Base-by-base conservation (phyloP, 1,140 invertebrate genomes). In the Drosophila mojavensis region DNA sequence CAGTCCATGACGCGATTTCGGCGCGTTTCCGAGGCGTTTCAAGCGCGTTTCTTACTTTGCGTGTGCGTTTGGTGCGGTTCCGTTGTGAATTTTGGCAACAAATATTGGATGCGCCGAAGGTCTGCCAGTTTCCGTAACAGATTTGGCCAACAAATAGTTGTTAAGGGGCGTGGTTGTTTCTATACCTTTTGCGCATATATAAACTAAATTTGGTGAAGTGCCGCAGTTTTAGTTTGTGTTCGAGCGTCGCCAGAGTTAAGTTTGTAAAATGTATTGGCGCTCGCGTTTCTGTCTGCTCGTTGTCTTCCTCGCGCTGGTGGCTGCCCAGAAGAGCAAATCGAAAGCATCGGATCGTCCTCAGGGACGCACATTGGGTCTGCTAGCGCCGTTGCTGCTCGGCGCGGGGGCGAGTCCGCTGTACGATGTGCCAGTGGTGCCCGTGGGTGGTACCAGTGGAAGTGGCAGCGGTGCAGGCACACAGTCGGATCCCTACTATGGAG, bases 111-210 rank as follows among this genome's bases (percentile, higher is more conserved):
- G 26, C 41, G 51, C 24, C 15, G 83, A 88, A 88, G 83, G 83
- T 89, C 83, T 88, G 51, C 72, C 47, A 48, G 68, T 79, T 70
- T 67, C 64, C 56, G 56, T 45, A 61, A 67, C 33, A 68, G 54
- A 81, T 78, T 88, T 86, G 68, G 79, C 71, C 88, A 83, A 73
- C 73, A 88, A 88, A 88, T 80, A 47, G 33, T 54, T 68, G 55
- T 45, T 60, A 51, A 53, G 26, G 28, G 64, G 48, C 58, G 58
- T 60, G 58, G 30, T 39, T 45, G 36, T 11, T 0, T 4, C 36
- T 39, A 13, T 39, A 11, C 30, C 47, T 64, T 54, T 41, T 11
- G n/a, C 48, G 58, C 11, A 47, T 33, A 17, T 88, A 88, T 88
- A 83, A 83, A 89, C 77, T 51, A 60, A 74, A 69, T 66, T 79